Evolutionary conservation across 2,113 vertebrate species (phyloP), one percentile per base, ranked within the genome.

Genomic region (Lagopus muta): DNA sequence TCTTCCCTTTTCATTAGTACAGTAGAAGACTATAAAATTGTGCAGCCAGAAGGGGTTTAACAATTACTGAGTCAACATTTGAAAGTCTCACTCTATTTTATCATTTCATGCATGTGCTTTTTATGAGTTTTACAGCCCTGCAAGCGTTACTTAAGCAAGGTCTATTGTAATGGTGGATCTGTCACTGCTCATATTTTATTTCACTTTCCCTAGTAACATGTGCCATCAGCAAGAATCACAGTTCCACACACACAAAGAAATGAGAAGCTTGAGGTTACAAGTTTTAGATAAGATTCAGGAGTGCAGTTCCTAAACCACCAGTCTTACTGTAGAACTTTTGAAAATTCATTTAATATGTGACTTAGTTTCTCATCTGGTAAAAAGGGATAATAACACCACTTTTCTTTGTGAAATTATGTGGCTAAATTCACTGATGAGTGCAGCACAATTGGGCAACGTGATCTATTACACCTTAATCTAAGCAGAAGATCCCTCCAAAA

Each of bases 11-110:
- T 97, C 97, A 97, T 97, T 97, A 96, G 81, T 95, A 82, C 88
- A 89, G 97, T 94, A 93, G 95, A 96, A 96, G 75, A 97, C 95
- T 96, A 95, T 98, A 97, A 97, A 98, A 97, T 81, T 91, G 94
- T 93, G 79, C 93, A 95, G 95, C 94, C 96, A 94, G 96, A 95
- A 97, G 95, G 94, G 93, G 21, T 94, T 97, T 97, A 96, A 96
- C 95, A 96, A 96, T 97, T 95, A 96, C 94, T 78, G 87, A 96
- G 91, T 96, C 96, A 97, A 96, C 95, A 90, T 96, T 93, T 95
- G 95, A 97, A 97, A 96, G 89, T 83, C 95, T 95, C 89, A 82
- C 95, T 97, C 91, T 92, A 78, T 95, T 97, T 97, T 97, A 95
- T 96, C 96, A 96, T 97, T 97, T 96, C 92, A 97, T 95, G 92